Evolutionary conservation across 2,797 vertebrate genomes (phyloP), one percentile per base, ranked within the genome.

Genomic region (Brachyalestes nurse): DNA sequence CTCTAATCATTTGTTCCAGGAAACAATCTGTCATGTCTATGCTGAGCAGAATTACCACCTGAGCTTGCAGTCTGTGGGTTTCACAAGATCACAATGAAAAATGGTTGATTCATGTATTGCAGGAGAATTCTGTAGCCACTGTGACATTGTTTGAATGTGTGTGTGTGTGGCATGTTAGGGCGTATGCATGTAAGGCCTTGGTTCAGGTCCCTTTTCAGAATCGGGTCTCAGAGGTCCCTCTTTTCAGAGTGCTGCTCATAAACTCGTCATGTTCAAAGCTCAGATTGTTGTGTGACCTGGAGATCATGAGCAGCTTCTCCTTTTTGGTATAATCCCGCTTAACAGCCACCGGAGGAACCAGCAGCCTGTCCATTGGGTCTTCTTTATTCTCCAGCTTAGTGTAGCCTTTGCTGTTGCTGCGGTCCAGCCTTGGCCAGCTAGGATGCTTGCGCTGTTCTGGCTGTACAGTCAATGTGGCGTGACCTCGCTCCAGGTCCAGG

Each of bases 291-390:
- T 99, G 97, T 2, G 97, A 99, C 86, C 96, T 95, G 8, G 98
- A 99, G 85, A 99, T 99, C 98, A 99, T 99, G 42, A 99, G 95
- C 82, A 99, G 95, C 88, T 99, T 99, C 88, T 99, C 98, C 42
- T 97, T 96, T 88, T 99, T 98, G 60, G 97, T 99, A 80, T 96
- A 99, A 90, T 98, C 96, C 14, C 95, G 95, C 85, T 95, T 96
- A 10, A 79, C 87, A 0, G 91, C 82, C 38, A 77, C 77, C 3
- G 94, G 90, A 34, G 94, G 91, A 2, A 96, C 96, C 67, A 95
- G 90, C 85, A 96, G 85, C 67, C 94, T 92, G 85, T 98, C 97
- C 92, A 96, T 95, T 0, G 95, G 96, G 83, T 99, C 97, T 79
- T 99, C 98, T 87, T 97, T 96, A 92, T 99, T 96, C 90, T 99